Base-by-base conservation (phyloP, 2,888 invertebrate species). In the Acrobasis repandana region DNA sequence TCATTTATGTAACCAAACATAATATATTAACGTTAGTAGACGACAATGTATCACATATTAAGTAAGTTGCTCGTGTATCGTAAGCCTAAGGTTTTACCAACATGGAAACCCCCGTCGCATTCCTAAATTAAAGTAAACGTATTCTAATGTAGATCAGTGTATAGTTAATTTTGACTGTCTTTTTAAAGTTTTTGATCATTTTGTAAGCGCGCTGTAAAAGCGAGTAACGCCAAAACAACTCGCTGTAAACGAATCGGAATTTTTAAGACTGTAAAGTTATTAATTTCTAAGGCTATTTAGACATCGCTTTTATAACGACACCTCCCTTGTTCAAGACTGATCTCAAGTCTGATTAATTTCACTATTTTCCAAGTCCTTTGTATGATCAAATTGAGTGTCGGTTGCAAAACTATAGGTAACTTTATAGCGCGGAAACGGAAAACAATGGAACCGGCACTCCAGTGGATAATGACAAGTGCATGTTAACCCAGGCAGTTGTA, bases 271-370 rank as follows among this genome's bases (percentile, higher is more conserved):
- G 69, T 65, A 52, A 62, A 50, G 61, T 58, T 62, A 57, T 65
- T 67, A 58, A 65, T 66, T 67, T 65, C 60, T 66, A 66, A 67
- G 64, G 58, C 54, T 62, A 28, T 63, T 60, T 64, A 54, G 56
- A 60, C 52, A 65, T 62, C 62, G 61, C 56, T 63, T 62, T 63
- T 38, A 38, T 18, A 54, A 50, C 28, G 28, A 54, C 46, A 58
- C 33, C 15, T 43, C 34, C 33, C 47, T 16, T 54, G 18, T 49
- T 18, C 49, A 46, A 57, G 51, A 46, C 54, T 54, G 54, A 54
- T 54, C 54, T 54, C 5, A 82, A 85, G 87, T 87, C 87, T 88
- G 86, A 86, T 54, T 54, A 20, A 54, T 54, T 54, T 54, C 54
- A 38, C 14, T 11, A n/a, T 54, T 14, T 38, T 10, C 54, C 16